Conservation (phyloP, 2,888 invertebrate species). For the Arctia plantaginis region DNA sequence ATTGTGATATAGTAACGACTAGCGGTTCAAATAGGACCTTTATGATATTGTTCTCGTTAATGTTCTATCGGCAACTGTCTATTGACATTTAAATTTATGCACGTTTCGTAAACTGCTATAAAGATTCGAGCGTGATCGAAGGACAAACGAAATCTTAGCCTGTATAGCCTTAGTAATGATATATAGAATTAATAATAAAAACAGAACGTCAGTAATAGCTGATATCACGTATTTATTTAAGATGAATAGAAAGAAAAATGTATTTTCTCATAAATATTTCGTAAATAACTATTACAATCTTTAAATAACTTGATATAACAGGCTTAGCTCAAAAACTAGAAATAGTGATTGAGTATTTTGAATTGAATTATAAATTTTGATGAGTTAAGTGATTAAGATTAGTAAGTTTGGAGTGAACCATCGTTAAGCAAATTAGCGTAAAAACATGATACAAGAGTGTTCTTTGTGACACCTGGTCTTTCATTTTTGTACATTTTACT, state of each 20-base stretch:
- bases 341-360: too few species aligned
- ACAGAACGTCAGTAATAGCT: too few species aligned
- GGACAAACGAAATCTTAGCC: neutral
- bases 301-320: too few species aligned
- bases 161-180: neutral
- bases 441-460: conserved; percentile 47
- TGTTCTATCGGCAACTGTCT: neutral
- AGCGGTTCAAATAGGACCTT: conserved; percentile 19
- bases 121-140: neutral
- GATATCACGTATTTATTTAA: too few species aligned
- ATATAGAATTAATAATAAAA: too few species aligned
- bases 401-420: conserved; percentile 50
- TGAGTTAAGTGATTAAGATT: conserved; percentile 42
- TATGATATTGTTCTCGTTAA: conserved; percentile 22
- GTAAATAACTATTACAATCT: too few species aligned
- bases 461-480: conserved; percentile 21
- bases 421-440: conserved; percentile 52
- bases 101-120: neutral
- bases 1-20: conserved; percentile 19
- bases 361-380: conserved; percentile 41
- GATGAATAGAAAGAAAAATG: too few species aligned
- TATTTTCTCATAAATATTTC: too few species aligned
- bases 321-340: too few species aligned
- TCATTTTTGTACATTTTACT: neutral
- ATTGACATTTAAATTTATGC: neutral